Conservation (phyloP, 2,888 invertebrate species). For the Minunthozetes semirufus region DNA sequence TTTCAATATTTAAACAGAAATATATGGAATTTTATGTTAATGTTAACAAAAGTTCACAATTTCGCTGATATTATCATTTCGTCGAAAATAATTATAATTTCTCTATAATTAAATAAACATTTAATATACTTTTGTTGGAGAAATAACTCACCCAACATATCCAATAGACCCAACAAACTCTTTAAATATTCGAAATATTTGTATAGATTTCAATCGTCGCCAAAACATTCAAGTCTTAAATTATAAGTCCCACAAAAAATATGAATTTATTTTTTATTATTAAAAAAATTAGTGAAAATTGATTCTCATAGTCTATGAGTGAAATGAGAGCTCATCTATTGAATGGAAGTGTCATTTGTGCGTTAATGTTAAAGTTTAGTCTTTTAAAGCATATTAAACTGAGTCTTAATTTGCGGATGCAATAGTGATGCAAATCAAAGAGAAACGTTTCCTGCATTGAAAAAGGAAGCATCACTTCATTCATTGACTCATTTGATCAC, state of each 20-base stretch:
- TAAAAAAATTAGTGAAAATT: neutral
- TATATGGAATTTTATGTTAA: neutral
- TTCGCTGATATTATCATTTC: neutral
- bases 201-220: too few relatives aligned
- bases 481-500: slow-evolving; percentile 3
- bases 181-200: too few relatives aligned
- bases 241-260: too few relatives aligned
- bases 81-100: too few relatives aligned
- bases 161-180: too few relatives aligned
- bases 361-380: too few relatives aligned
- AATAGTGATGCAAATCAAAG: slow-evolving; percentile 1
- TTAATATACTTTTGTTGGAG: too few relatives aligned
- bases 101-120: too few relatives aligned
- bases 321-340: neutral
- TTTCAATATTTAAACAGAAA: slow-evolving; percentile 18
- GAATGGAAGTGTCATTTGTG: neutral
- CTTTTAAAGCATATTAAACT: neutral
- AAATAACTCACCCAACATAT: too few relatives aligned
- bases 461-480: slow-evolving; percentile 24
- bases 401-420: slow-evolving; percentile 21
- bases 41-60: slow-evolving; percentile 7
- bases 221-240: too few relatives aligned
- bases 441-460: slow-evolving; percentile 23
- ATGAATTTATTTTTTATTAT: neutral
- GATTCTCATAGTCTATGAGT: neutral